A percentile compares a stretch with the other conserved stretches of the same genome.
phyloP scores from a whole-genome alignment of 2,888 invertebrate species.

The Drosophila birchii region DNA sequence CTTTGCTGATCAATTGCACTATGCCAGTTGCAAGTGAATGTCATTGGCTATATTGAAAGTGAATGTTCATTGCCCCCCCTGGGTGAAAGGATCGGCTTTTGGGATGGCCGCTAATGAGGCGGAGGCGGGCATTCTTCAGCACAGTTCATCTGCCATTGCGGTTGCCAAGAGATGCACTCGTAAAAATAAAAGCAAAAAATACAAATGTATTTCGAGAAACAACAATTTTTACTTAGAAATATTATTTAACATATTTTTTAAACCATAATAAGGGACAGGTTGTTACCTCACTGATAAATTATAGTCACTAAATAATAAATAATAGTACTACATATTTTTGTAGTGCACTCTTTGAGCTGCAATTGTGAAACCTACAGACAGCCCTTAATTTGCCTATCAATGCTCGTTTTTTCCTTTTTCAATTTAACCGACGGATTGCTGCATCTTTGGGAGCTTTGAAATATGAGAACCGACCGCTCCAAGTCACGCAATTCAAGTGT shows the following conservation, averaged over 20 bases:
- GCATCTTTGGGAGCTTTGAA: constrained; percentile 38
- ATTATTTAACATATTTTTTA: background rate
- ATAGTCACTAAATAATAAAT: background rate
- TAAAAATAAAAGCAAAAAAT: background rate
- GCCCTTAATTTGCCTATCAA: constrained; percentile 64
- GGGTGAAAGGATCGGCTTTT: constrained; percentile 63
- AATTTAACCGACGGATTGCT: constrained; percentile 56
- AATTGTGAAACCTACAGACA: constrained; percentile 41
- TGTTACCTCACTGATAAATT: too few species aligned
- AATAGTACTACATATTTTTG: background rate
- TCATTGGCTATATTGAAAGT: constrained; percentile 55
- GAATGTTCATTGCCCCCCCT: constrained; percentile 50
- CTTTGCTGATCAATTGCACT: constrained; percentile 29
- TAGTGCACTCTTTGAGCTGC: constrained; percentile 4
- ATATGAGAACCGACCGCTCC: constrained; percentile 55
- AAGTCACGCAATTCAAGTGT: constrained; percentile 74
- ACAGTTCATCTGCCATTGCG: constrained; percentile 23
- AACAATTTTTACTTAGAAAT: too few species aligned
- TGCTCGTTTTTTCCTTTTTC: constrained; percentile 38
- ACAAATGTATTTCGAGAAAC: background rate
- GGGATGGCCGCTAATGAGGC: constrained; percentile 25
- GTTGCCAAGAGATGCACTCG: constrained; percentile 9
- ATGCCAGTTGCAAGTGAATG: constrained; percentile 60
- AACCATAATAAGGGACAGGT: too few species aligned
- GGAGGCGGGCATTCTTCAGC: constrained; percentile 27